Evolutionary conservation across 2,113 vertebrate genomes (phyloP).

Genomic region (Astur gentilis): DNA sequence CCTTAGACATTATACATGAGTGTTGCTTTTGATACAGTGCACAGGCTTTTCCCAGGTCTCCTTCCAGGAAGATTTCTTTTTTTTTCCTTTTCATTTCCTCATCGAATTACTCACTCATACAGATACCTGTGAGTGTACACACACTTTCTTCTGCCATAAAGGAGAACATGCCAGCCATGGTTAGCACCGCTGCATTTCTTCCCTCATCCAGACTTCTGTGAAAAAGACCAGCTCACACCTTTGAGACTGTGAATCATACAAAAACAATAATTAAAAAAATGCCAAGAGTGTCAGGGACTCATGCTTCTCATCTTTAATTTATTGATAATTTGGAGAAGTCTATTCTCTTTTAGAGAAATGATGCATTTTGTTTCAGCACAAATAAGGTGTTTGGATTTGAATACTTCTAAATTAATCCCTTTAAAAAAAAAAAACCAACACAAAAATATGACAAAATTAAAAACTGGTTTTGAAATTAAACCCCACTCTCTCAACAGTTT

Average conservation of each 20-base stretch:
- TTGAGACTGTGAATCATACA: background rate
- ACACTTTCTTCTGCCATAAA: background rate
- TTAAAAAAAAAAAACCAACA: background rate
- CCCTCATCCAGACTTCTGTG: background rate
- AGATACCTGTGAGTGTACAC: background rate
- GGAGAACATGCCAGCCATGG: background rate
- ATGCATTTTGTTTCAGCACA: background rate
- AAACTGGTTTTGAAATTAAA: background rate
- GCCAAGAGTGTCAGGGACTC: background rate
- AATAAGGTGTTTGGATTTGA: background rate
- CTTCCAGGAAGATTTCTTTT: background rate
- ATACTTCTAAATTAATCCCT: background rate
- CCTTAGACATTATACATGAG: background rate
- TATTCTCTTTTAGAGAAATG: background rate
- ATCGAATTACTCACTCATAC: background rate
- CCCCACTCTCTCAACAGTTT: background rate
- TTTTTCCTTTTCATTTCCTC: constrained; percentile 10
- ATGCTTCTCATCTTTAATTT: background rate
- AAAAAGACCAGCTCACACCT: background rate
- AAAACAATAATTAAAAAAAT: background rate
- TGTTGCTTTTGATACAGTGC: background rate
- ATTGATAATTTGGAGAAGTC: background rate
- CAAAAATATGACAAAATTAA: background rate
- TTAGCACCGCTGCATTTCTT: background rate
- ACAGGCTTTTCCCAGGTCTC: background rate